These are phyloP conservation scores for Porites rus DNA, from an alignment of 92 coral and sea anemone species.

Conservation along the genomic window DNA sequence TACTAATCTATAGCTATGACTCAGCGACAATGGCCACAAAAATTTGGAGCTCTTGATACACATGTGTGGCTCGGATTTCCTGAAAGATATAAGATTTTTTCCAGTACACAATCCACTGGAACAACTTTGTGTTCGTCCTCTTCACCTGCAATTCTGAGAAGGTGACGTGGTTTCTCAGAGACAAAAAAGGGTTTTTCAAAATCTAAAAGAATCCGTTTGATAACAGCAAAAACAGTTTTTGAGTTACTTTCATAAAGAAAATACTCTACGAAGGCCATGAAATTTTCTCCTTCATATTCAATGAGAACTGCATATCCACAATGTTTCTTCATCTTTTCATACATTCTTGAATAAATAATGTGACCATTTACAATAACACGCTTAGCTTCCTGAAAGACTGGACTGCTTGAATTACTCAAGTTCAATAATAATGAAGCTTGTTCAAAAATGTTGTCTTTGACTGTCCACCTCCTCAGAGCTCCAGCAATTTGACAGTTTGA, in stretches of 20 bases:
- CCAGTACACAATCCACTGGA: slow-evolving; percentile 31
- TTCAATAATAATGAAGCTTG: slow-evolving; percentile 13
- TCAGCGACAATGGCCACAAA: slow-evolving; percentile 48
- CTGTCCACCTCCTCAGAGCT: slow-evolving; percentile 34
- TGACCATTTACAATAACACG: slow-evolving; percentile 42
- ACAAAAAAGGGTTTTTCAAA: slow-evolving; percentile 27
- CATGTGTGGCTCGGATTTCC: slow-evolving; percentile 38
- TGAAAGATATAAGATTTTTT: slow-evolving; percentile 34
- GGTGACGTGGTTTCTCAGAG: slow-evolving; percentile 28
- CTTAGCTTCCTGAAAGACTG: slow-evolving; percentile 29
- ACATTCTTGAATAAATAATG: slow-evolving; percentile 31
- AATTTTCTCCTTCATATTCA: slow-evolving; percentile 11
- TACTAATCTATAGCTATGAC: neutral
- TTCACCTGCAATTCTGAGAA: slow-evolving; percentile 43
- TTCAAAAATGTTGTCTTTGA: neutral
- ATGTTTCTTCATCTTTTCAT: slow-evolving; percentile 42
- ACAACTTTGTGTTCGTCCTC: slow-evolving; percentile 25
- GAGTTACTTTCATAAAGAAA: slow-evolving; percentile 30
- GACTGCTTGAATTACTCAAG: neutral
- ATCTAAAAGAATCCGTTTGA: slow-evolving; percentile 24
- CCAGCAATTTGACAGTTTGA: slow-evolving; percentile 54
- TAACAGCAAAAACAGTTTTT: slow-evolving; percentile 40
- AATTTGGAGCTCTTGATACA: slow-evolving; percentile 36
- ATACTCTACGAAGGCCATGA: slow-evolving; percentile 31
- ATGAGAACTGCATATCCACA: slow-evolving; percentile 33